Conservation (phyloP, 2,888 invertebrate species). For the Pyrgus malvae region DNA sequence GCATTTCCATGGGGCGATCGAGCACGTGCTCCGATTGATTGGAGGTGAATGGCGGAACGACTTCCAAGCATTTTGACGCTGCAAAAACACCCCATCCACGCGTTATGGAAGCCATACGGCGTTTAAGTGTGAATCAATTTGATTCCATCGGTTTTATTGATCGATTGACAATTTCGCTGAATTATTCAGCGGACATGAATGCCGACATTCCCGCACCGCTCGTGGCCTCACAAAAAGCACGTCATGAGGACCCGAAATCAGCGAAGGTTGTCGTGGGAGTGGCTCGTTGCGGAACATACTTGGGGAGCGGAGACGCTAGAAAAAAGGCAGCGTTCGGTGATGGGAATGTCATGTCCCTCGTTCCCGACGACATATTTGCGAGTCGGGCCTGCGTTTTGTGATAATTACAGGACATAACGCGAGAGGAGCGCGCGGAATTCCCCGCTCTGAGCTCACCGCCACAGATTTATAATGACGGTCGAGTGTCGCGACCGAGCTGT, state of each 20-base stretch:
- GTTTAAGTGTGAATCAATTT: slow-evolving; percentile 79
- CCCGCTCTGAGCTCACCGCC: slow-evolving; percentile 76
- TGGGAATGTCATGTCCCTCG: slow-evolving; percentile 81
- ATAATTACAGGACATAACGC: slow-evolving; percentile 80
- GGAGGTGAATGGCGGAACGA: slow-evolving; percentile 67
- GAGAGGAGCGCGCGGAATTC: slow-evolving; percentile 69
- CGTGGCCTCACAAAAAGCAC: slow-evolving; percentile 66
- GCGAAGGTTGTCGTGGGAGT: slow-evolving; percentile 67
- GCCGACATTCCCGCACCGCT: slow-evolving; percentile 67
- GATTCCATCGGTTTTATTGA: slow-evolving; percentile 78
- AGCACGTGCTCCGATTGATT: slow-evolving; percentile 72
- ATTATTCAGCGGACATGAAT: slow-evolving; percentile 78
- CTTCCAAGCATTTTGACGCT: slow-evolving; percentile 69
- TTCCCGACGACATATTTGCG: slow-evolving; percentile 80
- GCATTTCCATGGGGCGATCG: slow-evolving; percentile 54
- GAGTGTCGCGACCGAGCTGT: slow-evolving; percentile 65
- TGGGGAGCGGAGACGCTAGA: slow-evolving; percentile 54
- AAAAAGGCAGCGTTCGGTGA: slow-evolving; percentile 75
- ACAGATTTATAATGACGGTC: slow-evolving; percentile 75
- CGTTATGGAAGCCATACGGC: slow-evolving; percentile 70
- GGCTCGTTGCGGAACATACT: slow-evolving; percentile 56
- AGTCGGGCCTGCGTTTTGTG: slow-evolving; percentile 76
- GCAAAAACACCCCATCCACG: slow-evolving; percentile 60
- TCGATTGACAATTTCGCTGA: slow-evolving; percentile 77
- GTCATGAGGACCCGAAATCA: slow-evolving; percentile 57